Base-by-base conservation (phyloP, 1,140 invertebrate species). In the Phthorimaea operculella region DNA sequence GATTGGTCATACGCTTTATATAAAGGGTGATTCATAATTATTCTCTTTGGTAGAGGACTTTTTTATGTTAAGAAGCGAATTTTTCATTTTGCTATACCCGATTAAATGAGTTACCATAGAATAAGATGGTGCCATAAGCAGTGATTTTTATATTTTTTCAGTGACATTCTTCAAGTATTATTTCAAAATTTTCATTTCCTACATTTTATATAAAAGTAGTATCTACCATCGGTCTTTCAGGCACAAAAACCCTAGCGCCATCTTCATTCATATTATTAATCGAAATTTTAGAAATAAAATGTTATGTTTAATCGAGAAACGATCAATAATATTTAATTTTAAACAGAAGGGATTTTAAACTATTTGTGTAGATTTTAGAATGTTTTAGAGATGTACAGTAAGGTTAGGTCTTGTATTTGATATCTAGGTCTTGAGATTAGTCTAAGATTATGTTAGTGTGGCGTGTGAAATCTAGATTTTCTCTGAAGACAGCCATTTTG, bases 121-220 rank as follows among this genome's bases (percentile, higher is more conserved):
- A 60, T 81, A 79, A 70, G 77, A 76, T 78, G 79, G 79, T 83
- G 80, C 80, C 80, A 83, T 83, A 81, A 63, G 71, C 60, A 64
- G 36, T 14, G 39, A 51, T 21, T 50, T 48, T 50, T 36, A 28
- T 52, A 45, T 49, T 14, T 14, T 42, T 42, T 42, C 21, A 28
- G 21, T 28, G 21, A 28, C 21, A 28, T 49, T 21, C 21, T 33
- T 33, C 8, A 44, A 49, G 1, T 42, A n/a, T 42, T 42, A 14
- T 42, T 4, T 28, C 21, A 28, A 28, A 28, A 28, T 28, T 28
- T 4, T 28, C 39, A 42, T n/a, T 2, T 42, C 8, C 14, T 11
- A 2, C 39, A 42, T 42, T 42, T 42, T 42, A 42, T 28, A 28
- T 6, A 28, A n/a, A 4, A 28, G 21, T 28, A 28, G 21, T 28